Conservation (phyloP, 2,888 invertebrate species). For the Drosophila anceps region DNA sequence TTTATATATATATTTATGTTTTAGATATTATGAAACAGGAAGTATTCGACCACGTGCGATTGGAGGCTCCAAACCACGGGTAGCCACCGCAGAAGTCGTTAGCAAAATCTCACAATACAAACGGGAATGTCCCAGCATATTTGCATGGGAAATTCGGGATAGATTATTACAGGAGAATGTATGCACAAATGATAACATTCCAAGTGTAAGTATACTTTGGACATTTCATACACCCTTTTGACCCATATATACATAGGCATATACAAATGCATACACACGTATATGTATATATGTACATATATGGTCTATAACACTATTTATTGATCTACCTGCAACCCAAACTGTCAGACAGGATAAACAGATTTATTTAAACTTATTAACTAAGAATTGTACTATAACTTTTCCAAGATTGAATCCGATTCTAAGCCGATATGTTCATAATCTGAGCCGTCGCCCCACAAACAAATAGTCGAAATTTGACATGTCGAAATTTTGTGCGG, state of each 20-base stretch:
- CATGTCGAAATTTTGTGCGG: too few species aligned
- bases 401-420: neutral
- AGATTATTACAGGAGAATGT: slow-evolving; percentile 96
- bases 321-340: too few species aligned
- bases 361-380: too few species aligned
- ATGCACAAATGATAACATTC: slow-evolving; percentile 98
- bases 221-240: neutral
- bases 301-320: too few species aligned
- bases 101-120: slow-evolving; percentile 97
- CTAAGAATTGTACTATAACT: too few species aligned
- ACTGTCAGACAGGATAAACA: too few species aligned
- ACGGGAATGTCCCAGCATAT: slow-evolving; percentile 98
- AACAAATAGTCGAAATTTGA: too few species aligned
- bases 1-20: neutral
- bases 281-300: neutral
- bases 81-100: slow-evolving; percentile 97
- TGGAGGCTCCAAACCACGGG: slow-evolving; percentile 97
- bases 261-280: too few species aligned
- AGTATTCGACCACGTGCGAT: slow-evolving; percentile 98
- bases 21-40: slow-evolving; percentile 98
- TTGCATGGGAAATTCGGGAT: slow-evolving; percentile 99
- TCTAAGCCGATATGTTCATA: neutral
- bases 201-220: slow-evolving; percentile 91
- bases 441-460: neutral
- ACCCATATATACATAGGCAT: too few species aligned